Conservation (phyloP, 1,140 invertebrate species). For the Notospermus geniculatus region DNA sequence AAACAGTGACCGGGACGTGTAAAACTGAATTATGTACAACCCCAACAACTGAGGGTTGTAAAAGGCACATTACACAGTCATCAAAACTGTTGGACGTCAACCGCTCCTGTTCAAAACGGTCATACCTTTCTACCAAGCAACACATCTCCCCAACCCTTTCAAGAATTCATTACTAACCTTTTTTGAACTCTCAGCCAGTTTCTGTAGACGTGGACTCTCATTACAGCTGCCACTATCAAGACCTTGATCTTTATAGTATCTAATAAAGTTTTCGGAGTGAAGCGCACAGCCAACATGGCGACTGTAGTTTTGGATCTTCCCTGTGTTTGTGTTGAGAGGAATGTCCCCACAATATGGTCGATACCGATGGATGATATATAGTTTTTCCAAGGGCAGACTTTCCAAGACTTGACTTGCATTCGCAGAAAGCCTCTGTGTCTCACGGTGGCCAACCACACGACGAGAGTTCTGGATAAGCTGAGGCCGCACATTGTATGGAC, state of each 20-base stretch:
- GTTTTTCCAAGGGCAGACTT: conserved; percentile 21
- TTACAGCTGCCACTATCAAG: too few relatives aligned
- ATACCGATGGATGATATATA: conserved; percentile 25
- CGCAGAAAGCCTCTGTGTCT: neutral
- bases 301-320: conserved; percentile 25
- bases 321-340: conserved; percentile 21
- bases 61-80: too few relatives aligned
- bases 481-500: neutral
- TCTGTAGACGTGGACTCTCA: too few relatives aligned
- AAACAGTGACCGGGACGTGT: too few relatives aligned
- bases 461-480: neutral
- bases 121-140: too few relatives aligned
- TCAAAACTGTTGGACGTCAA: too few relatives aligned
- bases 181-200: too few relatives aligned
- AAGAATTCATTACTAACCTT: too few relatives aligned
- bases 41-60: too few relatives aligned
- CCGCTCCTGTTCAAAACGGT: too few relatives aligned
- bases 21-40: too few relatives aligned
- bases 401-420: conserved; percentile 8
- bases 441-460: neutral
- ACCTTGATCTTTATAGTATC: conserved; percentile 27
- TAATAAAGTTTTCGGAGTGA: conserved; percentile 22
- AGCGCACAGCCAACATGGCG: conserved; percentile 24
- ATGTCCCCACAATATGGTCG: conserved; percentile 4
- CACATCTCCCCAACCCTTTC: too few relatives aligned